Evolutionary conservation across 2,888 invertebrate genomes (phyloP), one percentile per base, ranked within the genome.

Genomic region (Rhabditoides inermis): DNA sequence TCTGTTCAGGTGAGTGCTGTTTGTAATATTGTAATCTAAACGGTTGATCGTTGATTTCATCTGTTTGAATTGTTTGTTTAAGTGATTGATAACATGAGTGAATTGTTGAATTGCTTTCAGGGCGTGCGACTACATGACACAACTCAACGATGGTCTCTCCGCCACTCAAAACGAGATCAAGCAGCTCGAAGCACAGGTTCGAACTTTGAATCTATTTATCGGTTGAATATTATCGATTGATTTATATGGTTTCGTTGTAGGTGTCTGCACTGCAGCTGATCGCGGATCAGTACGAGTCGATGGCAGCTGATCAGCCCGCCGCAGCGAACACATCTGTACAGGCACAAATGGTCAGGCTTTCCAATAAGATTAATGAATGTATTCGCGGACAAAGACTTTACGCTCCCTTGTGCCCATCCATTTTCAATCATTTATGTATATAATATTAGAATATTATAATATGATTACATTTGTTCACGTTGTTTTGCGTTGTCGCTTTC

Each of bases 61-160:
- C n/a, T n/a, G n/a, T n/a, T n/a, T n/a, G n/a, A n/a, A n/a, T n/a
- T n/a, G n/a, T n/a, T n/a, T n/a, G n/a, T n/a, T n/a, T n/a, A n/a
- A n/a, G n/a, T n/a, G n/a, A n/a, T n/a, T n/a, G n/a, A n/a, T n/a
- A n/a, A n/a, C n/a, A n/a, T n/a, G n/a, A n/a, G n/a, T n/a, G n/a
- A 5, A 15, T 45, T 28, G 30, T 45, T 45, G 20, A 1, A 15
- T 35, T 22, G 12, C 22, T 46, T 57, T 40, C 49, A 59, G 66
- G 58, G 74, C 76, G 15, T 69, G 65, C 37, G 75, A 76, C 35
- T 75, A 72, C 58, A 64, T 76, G 47, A 62, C 66, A 23, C 59
- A 70, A 32, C 54, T 76, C 30, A 59, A 69, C 39, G 51, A 55
- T 3, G 63, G 68, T 25, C 62, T 66, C 12, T 52, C 60, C 10